Percentiles rank a stretch among this genome's conserved stretches.
Evolutionary conservation across 2,888 invertebrate genomes (phyloP).

Genomic region (Neoitamus cyanurus): DNA sequence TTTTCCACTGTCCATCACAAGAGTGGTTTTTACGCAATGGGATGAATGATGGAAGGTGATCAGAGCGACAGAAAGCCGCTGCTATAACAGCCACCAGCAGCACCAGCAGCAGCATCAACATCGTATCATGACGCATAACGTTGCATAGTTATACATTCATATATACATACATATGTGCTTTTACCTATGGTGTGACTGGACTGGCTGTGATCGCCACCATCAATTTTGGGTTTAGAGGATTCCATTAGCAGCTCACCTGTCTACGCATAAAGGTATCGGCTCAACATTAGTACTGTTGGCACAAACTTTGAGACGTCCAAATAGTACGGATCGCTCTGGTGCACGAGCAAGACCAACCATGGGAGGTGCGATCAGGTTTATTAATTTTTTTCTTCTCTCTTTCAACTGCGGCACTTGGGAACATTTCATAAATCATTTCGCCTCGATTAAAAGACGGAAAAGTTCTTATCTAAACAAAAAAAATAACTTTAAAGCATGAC

Average conservation of each 20-base stretch:
- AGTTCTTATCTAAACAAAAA: background rate
- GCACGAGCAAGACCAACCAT: background rate
- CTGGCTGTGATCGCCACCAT: background rate
- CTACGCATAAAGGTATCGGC: background rate
- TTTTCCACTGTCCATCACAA: constrained; percentile 37
- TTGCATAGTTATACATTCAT: background rate
- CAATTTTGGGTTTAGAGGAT: background rate
- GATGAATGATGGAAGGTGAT: constrained; percentile 28
- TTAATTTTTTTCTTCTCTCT: too few species aligned
- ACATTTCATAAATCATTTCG: background rate
- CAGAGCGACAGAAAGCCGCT: background rate
- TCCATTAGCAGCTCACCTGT: background rate
- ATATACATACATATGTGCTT: background rate
- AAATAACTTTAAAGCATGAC: background rate
- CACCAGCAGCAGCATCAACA: background rate
- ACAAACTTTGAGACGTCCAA: background rate
- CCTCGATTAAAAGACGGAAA: background rate
- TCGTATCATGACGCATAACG: background rate
- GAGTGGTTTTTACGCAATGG: background rate
- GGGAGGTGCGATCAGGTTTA: too few species aligned
- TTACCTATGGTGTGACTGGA: background rate
- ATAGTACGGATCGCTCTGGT: background rate
- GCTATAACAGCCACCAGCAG: background rate
- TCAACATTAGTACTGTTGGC: background rate
- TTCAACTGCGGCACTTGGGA: background rate